Conservation (phyloP, 1,140 invertebrate species). For the Macrocentrus cingulum region DNA sequence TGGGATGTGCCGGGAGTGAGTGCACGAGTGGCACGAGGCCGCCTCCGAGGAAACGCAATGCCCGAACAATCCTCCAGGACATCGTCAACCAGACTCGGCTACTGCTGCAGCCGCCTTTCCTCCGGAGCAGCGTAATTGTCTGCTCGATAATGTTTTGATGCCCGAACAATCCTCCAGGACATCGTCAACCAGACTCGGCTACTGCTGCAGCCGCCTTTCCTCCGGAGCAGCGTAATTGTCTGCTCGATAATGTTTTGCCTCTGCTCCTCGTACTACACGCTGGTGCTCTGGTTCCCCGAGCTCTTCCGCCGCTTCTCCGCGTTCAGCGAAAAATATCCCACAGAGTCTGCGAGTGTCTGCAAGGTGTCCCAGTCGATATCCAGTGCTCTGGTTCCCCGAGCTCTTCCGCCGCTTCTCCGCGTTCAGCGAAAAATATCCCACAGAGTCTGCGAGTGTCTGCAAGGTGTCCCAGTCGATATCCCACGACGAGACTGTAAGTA, state of each 20-base stretch:
- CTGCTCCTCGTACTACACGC: constrained; percentile 61
- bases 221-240: constrained; percentile 13
- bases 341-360: constrained; percentile 61
- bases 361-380: constrained; percentile 60
- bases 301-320: constrained; percentile 65
- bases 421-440: constrained; percentile 58
- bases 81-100: constrained; percentile 19
- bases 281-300: constrained; percentile 72
- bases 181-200: constrained; percentile 20
- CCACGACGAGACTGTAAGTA: constrained; percentile 72
- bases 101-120: constrained; percentile 20
- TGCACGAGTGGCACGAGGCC: background rate
- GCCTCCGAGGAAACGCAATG: background rate
- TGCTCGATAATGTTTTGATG: constrained; percentile 14
- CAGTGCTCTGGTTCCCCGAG: constrained; percentile 72
- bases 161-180: too few species aligned
- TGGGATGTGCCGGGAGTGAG: background rate
- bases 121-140: constrained; percentile 12
- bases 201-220: constrained; percentile 20
- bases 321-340: constrained; percentile 58
- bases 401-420: constrained; percentile 65
- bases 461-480: constrained; percentile 60
- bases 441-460: constrained; percentile 61
- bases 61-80: background rate
- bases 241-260: constrained; percentile 24